Evolutionary conservation across 2,888 invertebrate species (phyloP).

Genomic region (Druceiella hillmani): DNA sequence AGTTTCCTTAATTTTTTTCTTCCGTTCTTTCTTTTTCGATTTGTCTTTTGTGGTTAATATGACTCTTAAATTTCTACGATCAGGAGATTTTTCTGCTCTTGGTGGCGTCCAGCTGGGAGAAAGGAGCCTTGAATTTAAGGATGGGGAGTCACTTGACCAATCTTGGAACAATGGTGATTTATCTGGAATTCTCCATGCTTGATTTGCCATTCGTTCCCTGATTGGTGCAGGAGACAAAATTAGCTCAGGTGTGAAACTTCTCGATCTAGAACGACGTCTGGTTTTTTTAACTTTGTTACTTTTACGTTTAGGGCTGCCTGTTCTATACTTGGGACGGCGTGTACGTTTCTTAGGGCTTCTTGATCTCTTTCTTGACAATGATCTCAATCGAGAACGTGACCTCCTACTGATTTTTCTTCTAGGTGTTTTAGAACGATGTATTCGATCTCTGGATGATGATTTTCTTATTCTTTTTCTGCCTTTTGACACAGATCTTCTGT

Average conservation of each 20-base stretch:
- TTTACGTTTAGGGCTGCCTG: constrained; percentile 33
- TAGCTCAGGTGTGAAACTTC: constrained; percentile 34
- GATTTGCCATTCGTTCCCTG: constrained; percentile 30
- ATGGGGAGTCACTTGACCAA: constrained; percentile 21
- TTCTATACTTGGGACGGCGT: constrained; percentile 26
- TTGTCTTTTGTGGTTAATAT: constrained; percentile 53
- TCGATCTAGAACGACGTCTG: constrained; percentile 13
- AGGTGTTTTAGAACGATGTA: constrained; percentile 28
- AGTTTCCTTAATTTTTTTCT: constrained; percentile 40
- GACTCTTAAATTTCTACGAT: constrained; percentile 52
- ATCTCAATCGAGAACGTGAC: constrained; percentile 21
- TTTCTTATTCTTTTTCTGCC: constrained; percentile 20
- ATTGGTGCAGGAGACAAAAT: constrained; percentile 28
- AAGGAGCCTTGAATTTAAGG: constrained; percentile 49
- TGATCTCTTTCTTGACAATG: constrained; percentile 26
- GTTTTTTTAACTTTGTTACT: constrained; percentile 25
- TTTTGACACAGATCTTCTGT: too few relatives aligned
- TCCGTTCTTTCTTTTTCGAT: constrained; percentile 37
- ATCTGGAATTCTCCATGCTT: constrained; percentile 30
- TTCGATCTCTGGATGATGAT: constrained; percentile 24
- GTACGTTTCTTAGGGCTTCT: constrained; percentile 28
- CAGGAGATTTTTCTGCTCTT: constrained; percentile 32
- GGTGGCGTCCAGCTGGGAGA: constrained; percentile 66
- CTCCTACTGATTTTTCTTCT: constrained; percentile 27
- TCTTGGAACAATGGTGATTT: constrained; percentile 27